Conservation (phyloP, 2,797 vertebrate genomes). For the Podargus strigoides region DNA sequence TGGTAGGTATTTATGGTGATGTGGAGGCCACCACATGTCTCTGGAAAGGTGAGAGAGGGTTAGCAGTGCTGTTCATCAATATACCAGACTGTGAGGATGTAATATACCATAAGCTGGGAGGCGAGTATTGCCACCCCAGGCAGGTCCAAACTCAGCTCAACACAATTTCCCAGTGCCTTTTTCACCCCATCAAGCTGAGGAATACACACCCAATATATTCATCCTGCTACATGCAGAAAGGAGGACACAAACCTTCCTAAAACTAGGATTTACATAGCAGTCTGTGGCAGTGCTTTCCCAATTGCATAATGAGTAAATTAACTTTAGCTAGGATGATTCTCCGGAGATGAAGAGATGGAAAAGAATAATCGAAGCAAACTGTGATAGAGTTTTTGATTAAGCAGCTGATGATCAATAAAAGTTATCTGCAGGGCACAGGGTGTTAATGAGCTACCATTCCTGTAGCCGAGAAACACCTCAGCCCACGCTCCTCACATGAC, state of each 20-base stretch:
- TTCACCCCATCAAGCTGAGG: not conserved
- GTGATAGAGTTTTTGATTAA: slow-evolving; percentile 59
- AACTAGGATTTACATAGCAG: not conserved
- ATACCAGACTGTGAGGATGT: fast-evolving
- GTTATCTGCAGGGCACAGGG: slow-evolving; percentile 26
- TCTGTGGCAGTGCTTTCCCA: not conserved
- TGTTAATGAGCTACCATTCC: slow-evolving; percentile 45
- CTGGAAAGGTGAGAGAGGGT: not conserved
- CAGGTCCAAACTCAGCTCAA: not conserved
- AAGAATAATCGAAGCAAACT: slow-evolving; percentile 43
- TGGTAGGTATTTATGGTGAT: not conserved
- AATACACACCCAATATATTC: not conserved
- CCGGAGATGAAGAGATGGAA: slow-evolving; percentile 20
- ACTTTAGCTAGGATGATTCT: not conserved
- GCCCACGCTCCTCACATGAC: fast-evolving
- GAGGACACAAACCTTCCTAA: not conserved
- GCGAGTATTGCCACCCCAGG: not conserved
- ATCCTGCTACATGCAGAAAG: not conserved
- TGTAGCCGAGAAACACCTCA: slow-evolving; percentile 24
- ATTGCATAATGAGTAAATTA: slow-evolving; percentile 32
- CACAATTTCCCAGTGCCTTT: not conserved
- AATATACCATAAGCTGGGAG: fast-evolving
- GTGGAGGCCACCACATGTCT: not conserved
- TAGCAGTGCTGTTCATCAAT: not conserved
- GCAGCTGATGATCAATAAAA: slow-evolving; percentile 61